Base-by-base conservation (phyloP, 2,888 invertebrate species). In the Liopterus haemorrhoidalis region DNA sequence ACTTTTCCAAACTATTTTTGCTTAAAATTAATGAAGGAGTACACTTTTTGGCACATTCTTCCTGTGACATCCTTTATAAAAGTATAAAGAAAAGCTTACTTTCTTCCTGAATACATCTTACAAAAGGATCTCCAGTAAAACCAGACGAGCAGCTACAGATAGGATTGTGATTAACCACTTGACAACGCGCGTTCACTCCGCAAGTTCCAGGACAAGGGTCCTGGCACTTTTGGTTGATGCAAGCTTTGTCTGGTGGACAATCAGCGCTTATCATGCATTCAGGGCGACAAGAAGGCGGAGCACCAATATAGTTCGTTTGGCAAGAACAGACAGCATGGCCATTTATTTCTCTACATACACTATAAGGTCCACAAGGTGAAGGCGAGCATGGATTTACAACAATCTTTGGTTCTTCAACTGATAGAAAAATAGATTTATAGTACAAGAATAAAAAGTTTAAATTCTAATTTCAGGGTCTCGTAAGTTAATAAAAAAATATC, bases 261-360 rank as follows among this genome's bases (percentile, higher is more conserved):
- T 86, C 86, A 8, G 82, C 78, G 62, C 83, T 85, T 50, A 79
- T 76, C 48, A 84, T 79, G 65, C 87, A 87, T 70, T 85, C 83
- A 3, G 85, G 85, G 52, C 79, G 74, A 68, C 84, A 84, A 52
- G 75, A 75, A 20, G 87, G 87, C 21, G 89, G 87, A 36, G 80
- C 76, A 39, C 89, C 88, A 54, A 81, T 72, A 58, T 82, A 85
- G 55, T 80, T 80, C 55, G 75, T 74, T 58, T 81, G 75, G 60
- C 90, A 90, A 41, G 85, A 82, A 66, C 89, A 90, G 37, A 85
- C 81, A 31, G 85, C 85, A 59, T 83, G 82, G 8, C 74, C 78
- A 60, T 85, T 79, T 36, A 81, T 64, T 56, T 78, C 77, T 59
- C 81, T 78, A 67, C 86, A 87, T 57, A 77, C 73, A 63, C 85